Conservation (phyloP, 2,797 vertebrate species). For the Benthosema pterotum region DNA sequence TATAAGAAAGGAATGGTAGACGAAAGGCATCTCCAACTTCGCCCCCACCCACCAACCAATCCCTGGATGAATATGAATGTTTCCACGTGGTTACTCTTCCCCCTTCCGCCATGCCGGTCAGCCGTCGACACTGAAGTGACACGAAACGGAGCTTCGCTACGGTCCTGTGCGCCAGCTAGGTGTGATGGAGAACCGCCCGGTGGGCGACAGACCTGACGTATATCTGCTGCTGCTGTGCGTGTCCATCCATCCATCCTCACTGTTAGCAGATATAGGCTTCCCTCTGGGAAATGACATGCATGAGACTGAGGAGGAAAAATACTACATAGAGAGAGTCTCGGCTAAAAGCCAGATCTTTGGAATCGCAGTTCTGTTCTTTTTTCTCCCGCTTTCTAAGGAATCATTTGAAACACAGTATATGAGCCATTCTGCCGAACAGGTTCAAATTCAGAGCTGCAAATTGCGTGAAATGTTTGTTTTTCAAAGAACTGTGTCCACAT, state of each 20-base stretch:
- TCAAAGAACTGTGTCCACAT: too few species aligned
- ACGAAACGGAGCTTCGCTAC: conserved; percentile 43
- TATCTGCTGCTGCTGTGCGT: too few species aligned
- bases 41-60: too few species aligned
- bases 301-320: too few species aligned
- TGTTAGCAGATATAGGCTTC: conserved; percentile 32
- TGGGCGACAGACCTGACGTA: conserved; percentile 18
- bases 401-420: too few species aligned
- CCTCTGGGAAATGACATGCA: background rate
- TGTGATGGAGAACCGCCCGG: conserved; percentile 38
- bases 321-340: too few species aligned
- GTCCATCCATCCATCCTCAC: background rate
- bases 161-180: conserved; percentile 12
- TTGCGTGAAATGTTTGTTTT: too few species aligned
- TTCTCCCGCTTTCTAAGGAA: too few species aligned
- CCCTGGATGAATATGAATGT: conserved; percentile 75
- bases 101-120: conserved; percentile 45
- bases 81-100: conserved; percentile 58
- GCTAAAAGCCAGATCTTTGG: too few species aligned
- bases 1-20: conserved; percentile 11
- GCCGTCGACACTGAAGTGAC: conserved; percentile 50
- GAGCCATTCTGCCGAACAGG: too few species aligned
- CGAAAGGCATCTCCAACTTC: conserved; percentile 37
- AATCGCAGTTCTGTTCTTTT: too few species aligned
- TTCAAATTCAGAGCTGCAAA: too few species aligned